Evolutionary conservation across 2,888 invertebrate species (phyloP).

Genomic region (Stenichneumon culpator): DNA sequence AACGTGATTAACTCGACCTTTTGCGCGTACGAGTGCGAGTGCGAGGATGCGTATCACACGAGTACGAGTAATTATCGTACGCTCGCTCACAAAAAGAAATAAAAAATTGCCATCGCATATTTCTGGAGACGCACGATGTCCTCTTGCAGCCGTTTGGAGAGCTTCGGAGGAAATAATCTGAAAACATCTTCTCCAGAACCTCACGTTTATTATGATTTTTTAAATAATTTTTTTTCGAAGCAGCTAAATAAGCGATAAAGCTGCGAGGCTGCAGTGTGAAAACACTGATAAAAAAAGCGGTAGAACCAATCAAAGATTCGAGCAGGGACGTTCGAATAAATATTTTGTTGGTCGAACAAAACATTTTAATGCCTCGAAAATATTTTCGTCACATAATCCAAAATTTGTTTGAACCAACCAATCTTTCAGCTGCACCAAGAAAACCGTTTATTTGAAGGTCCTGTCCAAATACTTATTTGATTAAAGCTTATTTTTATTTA

Average conservation of each 20-base stretch:
- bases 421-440: too few relatives aligned
- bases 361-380: too few relatives aligned
- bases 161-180: background rate
- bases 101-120: background rate
- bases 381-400: too few relatives aligned
- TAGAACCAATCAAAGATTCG: too few relatives aligned
- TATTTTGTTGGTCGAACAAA: too few relatives aligned
- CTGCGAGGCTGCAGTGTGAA: background rate
- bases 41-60: slow-evolving; percentile 44
- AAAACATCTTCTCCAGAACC: background rate
- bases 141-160: background rate
- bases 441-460: too few relatives aligned
- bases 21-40: slow-evolving; percentile 41
- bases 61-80: slow-evolving; percentile 29
- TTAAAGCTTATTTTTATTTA: too few relatives aligned
- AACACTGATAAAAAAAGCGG: too few relatives aligned
- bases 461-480: too few relatives aligned
- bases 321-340: too few relatives aligned
- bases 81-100: slow-evolving; percentile 26
- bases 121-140: background rate
- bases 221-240: background rate
- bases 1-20: slow-evolving; percentile 65
- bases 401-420: too few relatives aligned
- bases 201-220: background rate
- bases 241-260: background rate